Evolutionary conservation across 1,140 invertebrate genomes (phyloP).

Genomic region (Caenorhabditis inopinata): DNA sequence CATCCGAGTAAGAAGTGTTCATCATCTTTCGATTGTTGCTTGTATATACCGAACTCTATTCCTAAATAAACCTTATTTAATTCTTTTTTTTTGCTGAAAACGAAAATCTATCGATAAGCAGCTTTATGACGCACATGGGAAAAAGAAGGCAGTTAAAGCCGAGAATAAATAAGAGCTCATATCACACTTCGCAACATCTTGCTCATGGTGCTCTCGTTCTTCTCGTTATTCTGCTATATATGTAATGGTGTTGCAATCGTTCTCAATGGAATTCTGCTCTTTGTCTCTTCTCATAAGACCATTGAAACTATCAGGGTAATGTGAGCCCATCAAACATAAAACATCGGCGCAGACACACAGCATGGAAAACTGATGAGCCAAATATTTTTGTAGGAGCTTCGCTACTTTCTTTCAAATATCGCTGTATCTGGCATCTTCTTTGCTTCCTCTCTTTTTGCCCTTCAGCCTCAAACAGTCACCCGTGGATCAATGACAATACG

Average conservation of each 20-base stretch:
- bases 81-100: neutral
- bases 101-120: neutral
- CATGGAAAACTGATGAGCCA: too few species aligned
- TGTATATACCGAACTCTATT: constrained; percentile 10
- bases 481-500: constrained; percentile 36
- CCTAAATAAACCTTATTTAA: constrained; percentile 21
- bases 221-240: constrained; percentile 27
- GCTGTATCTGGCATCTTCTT: constrained; percentile 9
- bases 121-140: neutral
- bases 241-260: constrained; percentile 14
- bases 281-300: constrained; percentile 34
- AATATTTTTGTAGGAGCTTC: constrained; percentile 35
- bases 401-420: constrained; percentile 40
- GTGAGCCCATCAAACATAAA: too few species aligned
- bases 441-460: neutral
- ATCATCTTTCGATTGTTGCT: constrained; percentile 1
- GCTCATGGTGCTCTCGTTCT: neutral
- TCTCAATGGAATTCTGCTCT: constrained; percentile 10
- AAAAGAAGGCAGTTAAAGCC: too few species aligned
- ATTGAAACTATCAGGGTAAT: constrained; percentile 38
- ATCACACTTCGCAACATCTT: too few species aligned
- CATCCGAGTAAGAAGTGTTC: constrained; percentile 23
- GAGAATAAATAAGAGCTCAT: too few species aligned
- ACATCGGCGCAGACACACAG: too few species aligned
- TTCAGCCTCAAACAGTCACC: constrained; percentile 28